These are phyloP conservation scores for Pristiophorus japonicus DNA, from an alignment of 2,113 vertebrate species.

Conservation along the genomic window DNA sequence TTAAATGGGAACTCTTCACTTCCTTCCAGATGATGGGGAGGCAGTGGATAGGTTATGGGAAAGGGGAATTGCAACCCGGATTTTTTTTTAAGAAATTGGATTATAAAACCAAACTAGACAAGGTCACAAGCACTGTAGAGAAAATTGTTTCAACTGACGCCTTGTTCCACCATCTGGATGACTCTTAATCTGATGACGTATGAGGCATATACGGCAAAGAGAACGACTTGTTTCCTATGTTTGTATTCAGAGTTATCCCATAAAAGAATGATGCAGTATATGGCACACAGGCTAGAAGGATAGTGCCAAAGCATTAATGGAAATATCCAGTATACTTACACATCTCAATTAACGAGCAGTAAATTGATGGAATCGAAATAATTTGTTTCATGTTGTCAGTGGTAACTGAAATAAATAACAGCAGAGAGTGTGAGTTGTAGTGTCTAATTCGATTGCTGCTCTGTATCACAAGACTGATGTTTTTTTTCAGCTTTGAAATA, in stretches of 20 bases:
- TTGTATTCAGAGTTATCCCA: neutral
- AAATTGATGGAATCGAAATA: neutral
- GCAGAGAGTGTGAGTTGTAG: too few species aligned
- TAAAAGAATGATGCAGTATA: neutral
- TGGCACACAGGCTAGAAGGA: neutral
- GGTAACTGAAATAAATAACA: neutral
- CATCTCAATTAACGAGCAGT: too few species aligned
- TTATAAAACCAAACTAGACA: neutral
- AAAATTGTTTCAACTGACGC: neutral
- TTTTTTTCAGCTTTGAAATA: neutral
- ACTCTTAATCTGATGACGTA: neutral
- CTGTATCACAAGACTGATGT: neutral
- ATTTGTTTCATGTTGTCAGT: neutral
- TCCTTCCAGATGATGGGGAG: neutral
- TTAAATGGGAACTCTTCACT: neutral
- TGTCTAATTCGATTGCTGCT: neutral
- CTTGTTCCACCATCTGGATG: constrained; percentile 15
- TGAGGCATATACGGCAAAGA: too few species aligned
- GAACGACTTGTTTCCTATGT: neutral
- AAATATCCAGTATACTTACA: neutral
- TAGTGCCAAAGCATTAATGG: neutral
- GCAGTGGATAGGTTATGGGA: neutral
- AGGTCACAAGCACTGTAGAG: neutral
- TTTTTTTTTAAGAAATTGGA: neutral
- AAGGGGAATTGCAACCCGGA: neutral